These are phyloP conservation scores for Kradibia gibbosae DNA, from an alignment of 1,140 invertebrate species.

Conservation along the genomic window DNA sequence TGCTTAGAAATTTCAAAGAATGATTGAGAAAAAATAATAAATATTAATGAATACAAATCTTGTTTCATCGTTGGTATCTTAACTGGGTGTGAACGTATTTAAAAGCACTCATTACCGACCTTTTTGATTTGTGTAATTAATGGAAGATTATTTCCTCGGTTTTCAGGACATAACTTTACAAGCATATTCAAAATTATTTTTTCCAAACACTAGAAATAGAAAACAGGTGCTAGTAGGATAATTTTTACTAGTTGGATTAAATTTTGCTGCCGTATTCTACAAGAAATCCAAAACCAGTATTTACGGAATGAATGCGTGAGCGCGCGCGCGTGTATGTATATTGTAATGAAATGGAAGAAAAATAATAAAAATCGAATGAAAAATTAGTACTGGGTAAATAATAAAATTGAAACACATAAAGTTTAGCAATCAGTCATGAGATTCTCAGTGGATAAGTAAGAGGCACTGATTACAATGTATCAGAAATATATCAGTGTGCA, in stretches of 20 bases:
- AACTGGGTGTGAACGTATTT: too few relatives aligned
- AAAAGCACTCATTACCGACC: too few relatives aligned
- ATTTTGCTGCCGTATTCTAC: not conserved
- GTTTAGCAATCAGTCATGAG: slow-evolving; percentile 10
- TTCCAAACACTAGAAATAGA: not conserved
- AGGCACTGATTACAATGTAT: not conserved
- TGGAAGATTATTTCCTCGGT: too few relatives aligned
- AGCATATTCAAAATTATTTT: not conserved
- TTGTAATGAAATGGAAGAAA: not conserved
- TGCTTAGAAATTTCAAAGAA: too few relatives aligned
- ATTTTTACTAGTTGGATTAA: not conserved
- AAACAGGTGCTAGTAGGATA: not conserved
- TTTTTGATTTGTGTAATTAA: too few relatives aligned
- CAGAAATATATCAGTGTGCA: not conserved
- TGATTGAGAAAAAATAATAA: too few relatives aligned
- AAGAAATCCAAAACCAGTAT: not conserved
- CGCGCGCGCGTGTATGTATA: not conserved
- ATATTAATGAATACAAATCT: too few relatives aligned
- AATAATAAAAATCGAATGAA: not conserved
- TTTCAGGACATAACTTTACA: too few relatives aligned
- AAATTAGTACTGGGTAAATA: slow-evolving; percentile 1
- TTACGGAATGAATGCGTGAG: not conserved
- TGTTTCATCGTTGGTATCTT: too few relatives aligned
- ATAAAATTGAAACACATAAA: slow-evolving; percentile 14
- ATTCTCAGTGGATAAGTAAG: slow-evolving; percentile 22